Evolutionary conservation across 23 tunicate species (phyloP), one percentile per base, ranked within the genome.

Genomic region (Trididemnum miniatum): DNA sequence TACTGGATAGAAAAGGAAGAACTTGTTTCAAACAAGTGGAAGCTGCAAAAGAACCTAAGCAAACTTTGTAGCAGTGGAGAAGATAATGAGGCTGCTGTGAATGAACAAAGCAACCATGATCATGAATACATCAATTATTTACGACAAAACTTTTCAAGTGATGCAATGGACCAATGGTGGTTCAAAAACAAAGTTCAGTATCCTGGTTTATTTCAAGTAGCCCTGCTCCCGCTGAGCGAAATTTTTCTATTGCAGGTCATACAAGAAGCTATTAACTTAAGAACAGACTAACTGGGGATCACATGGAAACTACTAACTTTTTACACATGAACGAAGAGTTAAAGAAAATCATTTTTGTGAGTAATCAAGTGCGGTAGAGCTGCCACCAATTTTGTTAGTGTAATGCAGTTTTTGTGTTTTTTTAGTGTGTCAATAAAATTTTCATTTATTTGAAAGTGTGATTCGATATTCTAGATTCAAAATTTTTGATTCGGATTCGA

Each of bases 401-500:
- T 15, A 44, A 44, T 44, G 54, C 54, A 44, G 54, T 44, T 44
- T 44, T 44, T 7, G 54, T 7, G 54, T 44, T 44, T 7, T 44
- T 44, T 44, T 44, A 44, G 54, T 44, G 54, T 44, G 54, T 44
- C 15, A 44, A 44, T 44, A 44, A 44, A 44, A 44, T 44, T 44
- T 44, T 44, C 54, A 44, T 15, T 44, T 44, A 44, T 44, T 62
- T n/a, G 29, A 62, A 24, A 62, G 29, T 62, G 29, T 20, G 67
- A 62, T 62, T 62, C 67, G 26, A 62, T 20, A 62, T 62, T 62
- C 67, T 62, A 24, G 67, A 62, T 62, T 62, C 29, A 26, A 62
- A 62, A 62, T 62, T 62, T 62, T 22, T 62, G 67, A 62, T 62
- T 62, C 67, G 29, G n/a, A 62, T 62, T 62, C 25, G 67, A 62